phyloP scores from a whole-genome alignment of 2,113 vertebrate genomes.

The Sorex araneus region DNA sequence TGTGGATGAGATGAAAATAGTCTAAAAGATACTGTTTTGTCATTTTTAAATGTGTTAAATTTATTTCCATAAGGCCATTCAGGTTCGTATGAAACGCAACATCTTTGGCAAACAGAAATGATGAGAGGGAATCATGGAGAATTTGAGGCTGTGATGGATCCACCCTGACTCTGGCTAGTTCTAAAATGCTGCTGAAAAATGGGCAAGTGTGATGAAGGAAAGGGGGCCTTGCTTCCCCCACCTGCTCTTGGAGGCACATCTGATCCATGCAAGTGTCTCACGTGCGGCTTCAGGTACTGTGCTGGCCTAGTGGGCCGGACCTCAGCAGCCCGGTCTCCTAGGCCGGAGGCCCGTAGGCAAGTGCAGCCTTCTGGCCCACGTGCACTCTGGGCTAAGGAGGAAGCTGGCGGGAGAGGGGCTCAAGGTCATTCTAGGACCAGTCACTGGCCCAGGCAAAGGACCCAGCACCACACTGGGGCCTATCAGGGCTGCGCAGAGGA shows the following conservation, averaged over 20 bases:
- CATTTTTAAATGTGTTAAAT: background rate
- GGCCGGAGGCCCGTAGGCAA: background rate
- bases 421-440: background rate
- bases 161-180: conserved; percentile 1
- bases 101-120: background rate
- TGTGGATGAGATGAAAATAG: conserved; percentile 33
- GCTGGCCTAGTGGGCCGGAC: background rate
- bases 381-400: no score
- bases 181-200: background rate
- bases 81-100: background rate
- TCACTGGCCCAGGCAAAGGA: background rate
- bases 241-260: background rate
- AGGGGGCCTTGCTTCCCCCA: background rate
- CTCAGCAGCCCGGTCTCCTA: background rate
- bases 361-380: no score
- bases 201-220: background rate
- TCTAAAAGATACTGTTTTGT: conserved; percentile 14
- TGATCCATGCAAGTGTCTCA: background rate
- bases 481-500: background rate
- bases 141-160: background rate
- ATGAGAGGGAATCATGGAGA: background rate
- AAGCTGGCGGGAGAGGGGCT: background rate
- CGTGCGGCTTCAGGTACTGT: background rate
- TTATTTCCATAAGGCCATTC: conserved; percentile 17
- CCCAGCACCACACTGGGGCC: background rate